A percentile compares a stretch with the other conserved stretches of the same genome.
Evolutionary conservation across 2,113 vertebrate species (phyloP).

Genomic region (Oenanthe oenanthe): DNA sequence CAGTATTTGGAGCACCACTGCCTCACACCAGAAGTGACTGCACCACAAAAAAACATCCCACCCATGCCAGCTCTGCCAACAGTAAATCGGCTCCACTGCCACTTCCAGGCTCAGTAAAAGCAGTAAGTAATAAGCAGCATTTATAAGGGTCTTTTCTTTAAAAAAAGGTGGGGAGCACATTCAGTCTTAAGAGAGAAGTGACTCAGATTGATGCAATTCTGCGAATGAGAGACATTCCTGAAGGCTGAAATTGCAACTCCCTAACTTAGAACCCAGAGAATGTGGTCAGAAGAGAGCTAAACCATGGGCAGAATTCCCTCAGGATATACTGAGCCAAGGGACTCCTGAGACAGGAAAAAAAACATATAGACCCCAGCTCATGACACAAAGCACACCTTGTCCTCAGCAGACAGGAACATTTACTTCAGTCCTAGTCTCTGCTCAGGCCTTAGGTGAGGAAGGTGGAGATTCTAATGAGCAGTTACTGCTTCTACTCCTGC

Average conservation of each 20-base stretch:
- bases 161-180: neutral
- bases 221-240: neutral
- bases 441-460: neutral
- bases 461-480: neutral
- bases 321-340: neutral
- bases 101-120: neutral
- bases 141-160: neutral
- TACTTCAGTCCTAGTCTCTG: neutral
- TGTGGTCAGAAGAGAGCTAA: neutral
- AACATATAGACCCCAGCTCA: neutral
- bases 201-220: neutral
- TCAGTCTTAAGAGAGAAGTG: neutral
- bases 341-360: rapidly evolving
- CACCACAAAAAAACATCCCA: neutral
- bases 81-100: neutral
- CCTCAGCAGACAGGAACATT: neutral
- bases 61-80: neutral
- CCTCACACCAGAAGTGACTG: neutral
- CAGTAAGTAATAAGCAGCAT: neutral
- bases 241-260: neutral
- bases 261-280: neutral
- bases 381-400: neutral
- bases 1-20: no score
- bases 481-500: neutral
- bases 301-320: neutral